Evolutionary conservation across 2,113 vertebrate species (phyloP).

Genomic region (Callithrix jacchus): DNA sequence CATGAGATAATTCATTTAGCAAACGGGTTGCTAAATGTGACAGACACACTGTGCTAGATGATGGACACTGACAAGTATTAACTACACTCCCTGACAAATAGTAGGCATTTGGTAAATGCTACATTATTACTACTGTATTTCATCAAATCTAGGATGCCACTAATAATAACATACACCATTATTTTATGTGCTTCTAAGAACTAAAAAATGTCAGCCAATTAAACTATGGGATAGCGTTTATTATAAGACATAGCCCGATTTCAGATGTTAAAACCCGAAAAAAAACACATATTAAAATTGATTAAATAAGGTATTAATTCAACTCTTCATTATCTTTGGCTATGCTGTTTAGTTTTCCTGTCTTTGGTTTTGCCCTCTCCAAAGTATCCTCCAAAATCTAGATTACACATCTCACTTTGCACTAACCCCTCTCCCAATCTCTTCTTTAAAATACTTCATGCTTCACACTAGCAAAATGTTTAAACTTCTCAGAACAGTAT

Average conservation of each 20-base stretch:
- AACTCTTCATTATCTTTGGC: conserved; percentile 12
- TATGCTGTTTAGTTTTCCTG: background rate
- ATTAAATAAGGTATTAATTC: conserved; percentile 29
- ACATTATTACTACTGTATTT: background rate
- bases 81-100: conserved; percentile 7
- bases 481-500: conserved; percentile 8
- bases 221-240: conserved; percentile 9
- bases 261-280: conserved; percentile 1
- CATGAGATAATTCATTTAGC: background rate
- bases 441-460: conserved; percentile 18
- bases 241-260: background rate
- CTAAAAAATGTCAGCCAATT: conserved; percentile 18
- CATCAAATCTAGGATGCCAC: background rate
- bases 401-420: conserved; percentile 1
- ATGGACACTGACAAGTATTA: background rate
- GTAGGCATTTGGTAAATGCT: background rate
- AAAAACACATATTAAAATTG: background rate
- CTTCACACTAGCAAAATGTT: background rate
- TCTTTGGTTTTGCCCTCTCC: background rate
- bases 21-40: conserved; percentile 15
- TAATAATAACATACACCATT: conserved; percentile 12
- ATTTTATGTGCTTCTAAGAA: background rate
- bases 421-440: background rate
- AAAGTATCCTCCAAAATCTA: conserved; percentile 20
- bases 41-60: conserved; percentile 8